Evolutionary conservation across 2,113 vertebrate species (phyloP).

Genomic region (Stigmatopora nigra): DNA sequence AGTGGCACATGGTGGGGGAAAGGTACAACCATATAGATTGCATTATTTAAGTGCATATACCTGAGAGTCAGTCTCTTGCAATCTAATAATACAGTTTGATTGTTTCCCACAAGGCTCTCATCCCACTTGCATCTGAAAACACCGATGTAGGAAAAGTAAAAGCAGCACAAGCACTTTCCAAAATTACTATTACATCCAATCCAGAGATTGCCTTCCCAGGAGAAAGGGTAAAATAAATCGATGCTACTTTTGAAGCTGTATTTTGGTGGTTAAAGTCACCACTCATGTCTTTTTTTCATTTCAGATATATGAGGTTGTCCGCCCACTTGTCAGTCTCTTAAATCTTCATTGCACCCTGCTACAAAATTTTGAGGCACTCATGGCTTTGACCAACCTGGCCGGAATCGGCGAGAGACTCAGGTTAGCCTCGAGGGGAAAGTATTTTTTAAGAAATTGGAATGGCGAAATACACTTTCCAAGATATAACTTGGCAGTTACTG

Average conservation of each 20-base stretch:
- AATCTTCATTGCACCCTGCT: slow-evolving; percentile 79
- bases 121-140: slow-evolving; percentile 87
- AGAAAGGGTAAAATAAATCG: slow-evolving; percentile 73
- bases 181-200: slow-evolving; percentile 93
- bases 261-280: background rate
- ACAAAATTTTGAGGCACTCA: slow-evolving; percentile 96
- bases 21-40: slow-evolving; percentile 68
- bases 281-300: slow-evolving; percentile 3
- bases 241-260: background rate
- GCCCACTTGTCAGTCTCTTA: slow-evolving; percentile 82
- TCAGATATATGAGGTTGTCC: slow-evolving; percentile 90
- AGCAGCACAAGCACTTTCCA: slow-evolving; percentile 91
- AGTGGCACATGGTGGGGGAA: slow-evolving; percentile 94
- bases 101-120: slow-evolving; percentile 75
- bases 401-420: slow-evolving; percentile 89
- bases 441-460: slow-evolving; percentile 2
- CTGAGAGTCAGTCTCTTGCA: background rate
- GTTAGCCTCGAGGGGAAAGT: slow-evolving; percentile 66
- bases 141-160: slow-evolving; percentile 86
- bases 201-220: slow-evolving; percentile 93
- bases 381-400: slow-evolving; percentile 92
- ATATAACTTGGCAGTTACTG: background rate
- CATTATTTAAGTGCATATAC: background rate
- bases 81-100: background rate
- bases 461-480: background rate